A percentile compares a stretch with the other conserved stretches of the same genome.
Evolutionary conservation across 2,113 vertebrate species (phyloP).

Genomic region (Sebastes schlegelii): DNA sequence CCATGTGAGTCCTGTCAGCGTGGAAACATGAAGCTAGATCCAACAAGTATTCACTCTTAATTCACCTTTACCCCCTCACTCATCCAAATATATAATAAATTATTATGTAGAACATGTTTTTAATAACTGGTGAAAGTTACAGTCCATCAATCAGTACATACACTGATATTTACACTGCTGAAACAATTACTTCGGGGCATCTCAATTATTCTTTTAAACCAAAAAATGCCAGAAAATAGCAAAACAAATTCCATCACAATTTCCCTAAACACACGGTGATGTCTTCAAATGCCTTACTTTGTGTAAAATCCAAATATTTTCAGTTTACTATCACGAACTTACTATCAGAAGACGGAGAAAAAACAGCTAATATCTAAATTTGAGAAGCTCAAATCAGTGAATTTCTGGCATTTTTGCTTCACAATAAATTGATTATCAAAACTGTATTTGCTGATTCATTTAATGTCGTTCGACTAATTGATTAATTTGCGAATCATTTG

Average conservation of each 20-base stretch:
- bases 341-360: too few relatives aligned
- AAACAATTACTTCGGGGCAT: neutral
- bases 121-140: neutral
- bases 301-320: neutral
- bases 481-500: neutral
- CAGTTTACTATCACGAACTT: neutral
- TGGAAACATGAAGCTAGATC: slow-evolving; percentile 17
- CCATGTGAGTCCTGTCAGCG: slow-evolving; percentile 36
- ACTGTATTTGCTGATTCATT: neutral
- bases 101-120: neutral
- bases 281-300: neutral
- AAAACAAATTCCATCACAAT: neutral
- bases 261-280: too few relatives aligned
- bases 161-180: neutral
- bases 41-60: neutral
- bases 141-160: neutral
- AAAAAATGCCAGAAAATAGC: neutral
- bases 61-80: neutral
- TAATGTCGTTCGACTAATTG: neutral
- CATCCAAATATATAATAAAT: neutral
- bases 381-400: neutral
- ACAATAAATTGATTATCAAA: neutral
- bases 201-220: neutral
- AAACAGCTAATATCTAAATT: neutral
- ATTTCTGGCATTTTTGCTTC: neutral